These are phyloP conservation scores for Forficula auricularia DNA, from an alignment of 1,140 invertebrate genomes.

Conservation along the genomic window DNA sequence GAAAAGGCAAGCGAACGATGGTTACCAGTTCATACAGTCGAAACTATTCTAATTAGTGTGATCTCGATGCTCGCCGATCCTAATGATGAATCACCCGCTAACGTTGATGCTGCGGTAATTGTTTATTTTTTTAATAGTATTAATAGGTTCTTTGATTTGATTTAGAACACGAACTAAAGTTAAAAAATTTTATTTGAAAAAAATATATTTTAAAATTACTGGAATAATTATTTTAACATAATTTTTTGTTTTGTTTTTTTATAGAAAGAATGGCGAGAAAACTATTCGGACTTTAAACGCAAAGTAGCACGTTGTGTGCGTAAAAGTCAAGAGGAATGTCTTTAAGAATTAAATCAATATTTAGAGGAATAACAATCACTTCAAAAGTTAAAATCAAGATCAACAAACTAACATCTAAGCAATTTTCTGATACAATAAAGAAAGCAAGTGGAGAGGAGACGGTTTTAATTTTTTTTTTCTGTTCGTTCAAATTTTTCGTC, in stretches of 20 bases:
- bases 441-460: too few relatives aligned
- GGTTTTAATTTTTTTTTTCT: too few relatives aligned
- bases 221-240: not conserved
- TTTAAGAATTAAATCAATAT: slow-evolving; percentile 30
- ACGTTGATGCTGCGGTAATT: slow-evolving; percentile 97
- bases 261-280: slow-evolving; percentile 96
- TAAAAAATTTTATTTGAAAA: too few relatives aligned
- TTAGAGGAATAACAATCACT: not conserved
- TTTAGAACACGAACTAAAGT: too few relatives aligned
- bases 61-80: slow-evolving; percentile 99
- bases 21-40: slow-evolving; percentile 97
- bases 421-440: too few relatives aligned
- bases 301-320: slow-evolving; percentile 93
- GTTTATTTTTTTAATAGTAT: too few relatives aligned
- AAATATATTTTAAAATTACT: too few relatives aligned
- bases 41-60: slow-evolving; percentile 96
- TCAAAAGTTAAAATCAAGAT: too few relatives aligned
- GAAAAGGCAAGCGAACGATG: slow-evolving; percentile 97
- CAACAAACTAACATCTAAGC: too few relatives aligned
- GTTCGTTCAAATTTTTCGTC: too few relatives aligned
- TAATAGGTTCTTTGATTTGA: too few relatives aligned
- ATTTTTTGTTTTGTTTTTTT: slow-evolving; percentile 28
- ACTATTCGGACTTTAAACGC: slow-evolving; percentile 90
- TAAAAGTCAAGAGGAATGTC: slow-evolving; percentile 94
- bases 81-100: slow-evolving; percentile 98